Evolutionary conservation across 1,140 invertebrate genomes (phyloP).

Genomic region (Temnothorax longispinosus): DNA sequence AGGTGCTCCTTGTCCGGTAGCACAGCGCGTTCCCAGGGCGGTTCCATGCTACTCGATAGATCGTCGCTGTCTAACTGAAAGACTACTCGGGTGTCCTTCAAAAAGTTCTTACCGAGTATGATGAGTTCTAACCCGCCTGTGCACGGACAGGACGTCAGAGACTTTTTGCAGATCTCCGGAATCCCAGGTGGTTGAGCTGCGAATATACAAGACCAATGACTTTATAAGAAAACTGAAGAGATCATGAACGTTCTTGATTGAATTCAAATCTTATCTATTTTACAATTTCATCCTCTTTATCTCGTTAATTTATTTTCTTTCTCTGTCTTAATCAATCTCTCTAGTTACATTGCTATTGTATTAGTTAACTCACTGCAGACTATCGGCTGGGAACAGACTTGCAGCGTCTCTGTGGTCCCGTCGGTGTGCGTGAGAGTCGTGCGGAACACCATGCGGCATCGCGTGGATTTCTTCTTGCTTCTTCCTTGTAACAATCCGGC

Average conservation of each 20-base stretch:
- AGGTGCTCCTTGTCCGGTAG: conserved; percentile 93
- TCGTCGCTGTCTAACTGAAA: conserved; percentile 90
- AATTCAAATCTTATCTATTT: neutral
- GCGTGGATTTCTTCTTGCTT: conserved; percentile 97
- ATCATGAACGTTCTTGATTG: neutral
- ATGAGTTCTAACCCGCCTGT: conserved; percentile 96
- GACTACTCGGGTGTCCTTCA: conserved; percentile 96
- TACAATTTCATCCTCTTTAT: neutral
- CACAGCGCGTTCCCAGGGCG: conserved; percentile 92
- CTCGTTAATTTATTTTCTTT: neutral
- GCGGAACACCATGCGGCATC: conserved; percentile 97
- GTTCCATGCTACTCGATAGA: conserved; percentile 81
- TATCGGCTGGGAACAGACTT: conserved; percentile 96
- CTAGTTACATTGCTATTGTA: neutral
- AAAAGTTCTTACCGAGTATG: conserved; percentile 98
- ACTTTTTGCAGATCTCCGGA: conserved; percentile 98
- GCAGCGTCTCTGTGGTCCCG: conserved; percentile 93
- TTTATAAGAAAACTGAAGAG: conserved; percentile 8
- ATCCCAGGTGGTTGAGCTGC: conserved; percentile 97
- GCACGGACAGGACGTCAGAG: conserved; percentile 91
- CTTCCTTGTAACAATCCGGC: conserved; percentile 86
- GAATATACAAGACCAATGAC: conserved; percentile 72
- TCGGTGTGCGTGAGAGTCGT: conserved; percentile 91
- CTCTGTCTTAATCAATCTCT: neutral
- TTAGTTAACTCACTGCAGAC: conserved; percentile 94